These are phyloP conservation scores for Micronisus gabar DNA, from an alignment of 2,113 vertebrate genomes.

Conservation along the genomic window DNA sequence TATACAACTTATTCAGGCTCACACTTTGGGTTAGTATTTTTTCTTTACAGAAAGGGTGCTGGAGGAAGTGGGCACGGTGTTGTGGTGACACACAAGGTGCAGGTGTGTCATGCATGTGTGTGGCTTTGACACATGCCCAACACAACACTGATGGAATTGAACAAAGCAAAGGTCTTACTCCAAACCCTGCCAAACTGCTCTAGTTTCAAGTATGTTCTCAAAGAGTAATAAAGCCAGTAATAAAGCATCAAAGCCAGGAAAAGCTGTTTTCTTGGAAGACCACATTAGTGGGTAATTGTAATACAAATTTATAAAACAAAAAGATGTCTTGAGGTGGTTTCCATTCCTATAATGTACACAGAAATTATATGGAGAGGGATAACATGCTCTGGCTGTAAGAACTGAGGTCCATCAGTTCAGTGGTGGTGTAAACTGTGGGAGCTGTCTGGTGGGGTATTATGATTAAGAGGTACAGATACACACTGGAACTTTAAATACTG, in stretches of 20 bases:
- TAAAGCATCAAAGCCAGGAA: not conserved
- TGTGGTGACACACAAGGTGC: not conserved
- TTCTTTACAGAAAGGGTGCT: not conserved
- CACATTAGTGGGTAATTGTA: not conserved
- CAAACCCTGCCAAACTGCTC: not conserved
- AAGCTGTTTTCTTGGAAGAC: not conserved
- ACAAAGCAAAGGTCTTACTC: not conserved
- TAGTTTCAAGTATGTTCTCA: not conserved
- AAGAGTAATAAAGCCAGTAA: not conserved
- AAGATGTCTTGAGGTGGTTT: not conserved
- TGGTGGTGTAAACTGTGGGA: not conserved
- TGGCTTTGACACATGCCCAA: not conserved
- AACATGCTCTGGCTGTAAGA: not conserved
- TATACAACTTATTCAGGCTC: not conserved
- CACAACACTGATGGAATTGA: not conserved
- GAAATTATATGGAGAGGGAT: not conserved
- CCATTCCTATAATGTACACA: fast-evolving
- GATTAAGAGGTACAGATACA: not conserved
- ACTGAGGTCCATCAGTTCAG: not conserved
- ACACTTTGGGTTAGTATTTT: not conserved
- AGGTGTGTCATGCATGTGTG: fast-evolving
- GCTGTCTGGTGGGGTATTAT: not conserved
- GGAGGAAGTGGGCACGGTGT: not conserved
- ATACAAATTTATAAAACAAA: not conserved
- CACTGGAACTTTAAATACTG: not conserved